A percentile compares a stretch with the other conserved stretches of the same genome.
phyloP scores from a whole-genome alignment of 2,113 vertebrate species.

The Labeo rohita region DNA sequence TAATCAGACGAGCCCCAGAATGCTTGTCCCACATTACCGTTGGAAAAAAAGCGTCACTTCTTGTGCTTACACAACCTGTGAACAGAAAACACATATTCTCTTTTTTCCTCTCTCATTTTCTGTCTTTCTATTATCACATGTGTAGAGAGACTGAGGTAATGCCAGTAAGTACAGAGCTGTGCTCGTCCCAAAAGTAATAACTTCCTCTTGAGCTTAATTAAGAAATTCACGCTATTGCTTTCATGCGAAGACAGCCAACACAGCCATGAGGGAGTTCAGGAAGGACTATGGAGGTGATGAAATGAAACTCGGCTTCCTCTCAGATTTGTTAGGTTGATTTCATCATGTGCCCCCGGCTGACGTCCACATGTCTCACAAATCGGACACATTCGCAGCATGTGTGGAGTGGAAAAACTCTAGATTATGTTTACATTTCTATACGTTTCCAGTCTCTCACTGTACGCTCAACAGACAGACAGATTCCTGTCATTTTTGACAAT shows the following conservation, averaged over 20 bases:
- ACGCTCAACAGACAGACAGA: slow-evolving; percentile 4
- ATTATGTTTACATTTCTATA: neutral
- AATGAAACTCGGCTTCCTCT: neutral
- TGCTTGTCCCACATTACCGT: slow-evolving; percentile 41
- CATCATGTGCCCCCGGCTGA: slow-evolving; percentile 9
- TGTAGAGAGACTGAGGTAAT: neutral
- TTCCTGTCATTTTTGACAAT: slow-evolving; percentile 26
- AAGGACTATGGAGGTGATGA: slow-evolving; percentile 31
- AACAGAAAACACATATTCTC: neutral
- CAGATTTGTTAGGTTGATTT: slow-evolving; percentile 2
- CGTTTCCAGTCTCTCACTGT: neutral
- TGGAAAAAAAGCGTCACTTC: slow-evolving; percentile 9
- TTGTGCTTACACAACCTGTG: slow-evolving; percentile 29
- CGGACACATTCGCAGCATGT: neutral
- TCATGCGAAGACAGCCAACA: slow-evolving; percentile 24
- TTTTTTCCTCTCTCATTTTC: neutral
- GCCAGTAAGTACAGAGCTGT: slow-evolving; percentile 30
- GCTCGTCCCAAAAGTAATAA: slow-evolving; percentile 43
- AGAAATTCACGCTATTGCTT: slow-evolving; percentile 4
- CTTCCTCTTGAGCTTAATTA: slow-evolving; percentile 53
- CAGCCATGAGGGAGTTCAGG: slow-evolving; percentile 17
- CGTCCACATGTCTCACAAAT: neutral
- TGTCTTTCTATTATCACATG: slow-evolving; percentile 21
- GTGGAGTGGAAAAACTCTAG: neutral
- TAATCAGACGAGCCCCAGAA: slow-evolving; percentile 36